phyloP scores from a whole-genome alignment of 2,113 vertebrate genomes.

The Micromys minutus region DNA sequence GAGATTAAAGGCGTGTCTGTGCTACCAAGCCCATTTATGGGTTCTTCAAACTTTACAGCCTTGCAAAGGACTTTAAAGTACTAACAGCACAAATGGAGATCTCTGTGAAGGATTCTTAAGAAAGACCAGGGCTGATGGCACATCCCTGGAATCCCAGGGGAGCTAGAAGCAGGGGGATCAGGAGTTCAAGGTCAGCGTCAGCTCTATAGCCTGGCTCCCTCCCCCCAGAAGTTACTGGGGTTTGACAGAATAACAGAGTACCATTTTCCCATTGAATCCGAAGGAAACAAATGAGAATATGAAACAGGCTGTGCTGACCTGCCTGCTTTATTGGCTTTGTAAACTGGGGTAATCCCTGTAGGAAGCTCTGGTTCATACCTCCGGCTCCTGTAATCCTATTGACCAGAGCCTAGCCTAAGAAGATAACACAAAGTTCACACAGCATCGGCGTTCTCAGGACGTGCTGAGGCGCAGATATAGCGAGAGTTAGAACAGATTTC shows the following conservation, averaged over 20 bases:
- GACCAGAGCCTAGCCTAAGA: neutral
- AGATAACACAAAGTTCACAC: neutral
- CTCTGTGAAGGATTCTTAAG: neutral
- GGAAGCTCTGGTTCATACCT: neutral
- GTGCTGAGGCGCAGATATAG: neutral
- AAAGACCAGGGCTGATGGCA: neutral
- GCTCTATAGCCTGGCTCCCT: neutral
- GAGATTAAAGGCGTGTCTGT: neutral
- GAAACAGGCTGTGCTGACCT: neutral
- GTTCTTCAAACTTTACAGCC: neutral
- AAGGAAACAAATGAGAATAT: neutral
- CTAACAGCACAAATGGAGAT: neutral
- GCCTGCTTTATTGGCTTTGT: neutral
- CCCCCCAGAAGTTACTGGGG: neutral
- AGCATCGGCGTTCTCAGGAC: neutral
- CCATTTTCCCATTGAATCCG: conserved; percentile 26
- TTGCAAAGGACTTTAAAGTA: neutral
- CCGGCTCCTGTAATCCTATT: conserved; percentile 22
- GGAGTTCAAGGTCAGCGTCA: too few species aligned
- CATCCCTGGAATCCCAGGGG: neutral
- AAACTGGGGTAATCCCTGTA: neutral
- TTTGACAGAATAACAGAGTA: neutral
- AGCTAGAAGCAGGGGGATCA: neutral
- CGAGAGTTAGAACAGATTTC: neutral
- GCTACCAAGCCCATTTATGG: neutral